These are phyloP conservation scores for Colinus virginianus DNA, from an alignment of 2,113 vertebrate genomes.

Conservation along the genomic window DNA sequence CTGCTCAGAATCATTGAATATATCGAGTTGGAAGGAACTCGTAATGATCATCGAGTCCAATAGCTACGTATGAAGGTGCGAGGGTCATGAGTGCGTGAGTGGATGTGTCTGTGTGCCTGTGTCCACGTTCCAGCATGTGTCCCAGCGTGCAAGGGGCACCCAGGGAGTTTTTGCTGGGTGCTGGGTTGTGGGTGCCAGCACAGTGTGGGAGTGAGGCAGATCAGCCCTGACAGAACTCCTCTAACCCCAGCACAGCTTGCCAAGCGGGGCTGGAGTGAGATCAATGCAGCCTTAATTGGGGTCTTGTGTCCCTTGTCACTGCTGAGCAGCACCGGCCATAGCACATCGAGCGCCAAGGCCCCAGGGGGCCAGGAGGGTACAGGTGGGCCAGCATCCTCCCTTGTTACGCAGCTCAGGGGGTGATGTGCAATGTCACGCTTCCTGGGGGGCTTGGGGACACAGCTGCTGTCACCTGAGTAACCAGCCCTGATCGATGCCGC, in stretches of 20 bases:
- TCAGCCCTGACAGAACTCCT: neutral
- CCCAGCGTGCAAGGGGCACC: neutral
- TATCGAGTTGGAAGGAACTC: no score
- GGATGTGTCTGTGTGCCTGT: neutral
- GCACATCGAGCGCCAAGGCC: constrained; percentile 1
- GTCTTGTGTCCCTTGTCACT: constrained; percentile 19
- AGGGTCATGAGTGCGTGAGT: no score
- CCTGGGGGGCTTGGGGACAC: neutral
- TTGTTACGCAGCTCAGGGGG: neutral
- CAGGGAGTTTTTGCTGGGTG: neutral
- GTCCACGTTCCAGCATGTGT: no score
- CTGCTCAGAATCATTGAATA: neutral
- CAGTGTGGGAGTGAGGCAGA: neutral
- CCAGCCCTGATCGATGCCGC: constrained; percentile 15
- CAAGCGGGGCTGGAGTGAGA: neutral
- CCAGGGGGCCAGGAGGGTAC: neutral
- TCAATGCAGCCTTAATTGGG: constrained; percentile 39
- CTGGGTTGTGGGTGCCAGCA: neutral
- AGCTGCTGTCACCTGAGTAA: constrained; percentile 70
- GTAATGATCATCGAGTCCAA: no score
- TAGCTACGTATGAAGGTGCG: no score
- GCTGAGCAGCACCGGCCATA: neutral
- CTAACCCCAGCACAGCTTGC: neutral
- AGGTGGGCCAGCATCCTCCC: rapidly evolving
- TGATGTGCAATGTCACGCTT: neutral